Evolutionary conservation across 2,888 invertebrate species (phyloP).

Genomic region (Aspidapion aeneum): DNA sequence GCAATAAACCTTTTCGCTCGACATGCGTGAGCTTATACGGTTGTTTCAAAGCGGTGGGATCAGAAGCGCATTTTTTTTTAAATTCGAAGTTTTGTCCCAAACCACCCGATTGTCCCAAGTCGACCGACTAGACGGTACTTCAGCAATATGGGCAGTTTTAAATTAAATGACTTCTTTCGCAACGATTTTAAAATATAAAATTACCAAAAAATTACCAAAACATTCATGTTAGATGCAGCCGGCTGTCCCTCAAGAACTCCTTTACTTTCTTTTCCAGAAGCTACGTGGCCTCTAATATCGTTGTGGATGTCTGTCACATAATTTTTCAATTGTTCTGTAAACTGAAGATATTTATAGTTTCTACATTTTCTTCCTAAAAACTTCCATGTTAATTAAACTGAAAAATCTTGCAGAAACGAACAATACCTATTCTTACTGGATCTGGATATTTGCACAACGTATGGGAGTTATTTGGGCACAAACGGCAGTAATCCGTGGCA

Average conservation of each 20-base stretch:
- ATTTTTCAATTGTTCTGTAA: constrained; percentile 24
- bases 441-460: constrained; percentile 29
- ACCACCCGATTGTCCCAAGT: background rate
- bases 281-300: constrained; percentile 32
- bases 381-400: too few relatives aligned
- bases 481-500: constrained; percentile 25
- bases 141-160: too few relatives aligned
- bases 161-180: too few relatives aligned
- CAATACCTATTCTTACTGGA: constrained; percentile 5
- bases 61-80: background rate
- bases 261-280: constrained; percentile 30
- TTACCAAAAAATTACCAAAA: too few relatives aligned
- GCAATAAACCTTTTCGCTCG: background rate
- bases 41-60: background rate
- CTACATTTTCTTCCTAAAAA: constrained; percentile 26
- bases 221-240: constrained; percentile 29
- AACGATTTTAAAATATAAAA: too few relatives aligned
- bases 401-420: too few relatives aligned
- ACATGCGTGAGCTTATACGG: background rate
- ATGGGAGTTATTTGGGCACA: constrained; percentile 30
- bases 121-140: background rate
- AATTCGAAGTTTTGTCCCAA: background rate
- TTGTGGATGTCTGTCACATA: constrained; percentile 32
- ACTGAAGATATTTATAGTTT: constrained; percentile 23
- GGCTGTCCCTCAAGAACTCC: constrained; percentile 29